Conservation (phyloP, 2,797 vertebrate species). For the Otolemur crassicaudatus region DNA sequence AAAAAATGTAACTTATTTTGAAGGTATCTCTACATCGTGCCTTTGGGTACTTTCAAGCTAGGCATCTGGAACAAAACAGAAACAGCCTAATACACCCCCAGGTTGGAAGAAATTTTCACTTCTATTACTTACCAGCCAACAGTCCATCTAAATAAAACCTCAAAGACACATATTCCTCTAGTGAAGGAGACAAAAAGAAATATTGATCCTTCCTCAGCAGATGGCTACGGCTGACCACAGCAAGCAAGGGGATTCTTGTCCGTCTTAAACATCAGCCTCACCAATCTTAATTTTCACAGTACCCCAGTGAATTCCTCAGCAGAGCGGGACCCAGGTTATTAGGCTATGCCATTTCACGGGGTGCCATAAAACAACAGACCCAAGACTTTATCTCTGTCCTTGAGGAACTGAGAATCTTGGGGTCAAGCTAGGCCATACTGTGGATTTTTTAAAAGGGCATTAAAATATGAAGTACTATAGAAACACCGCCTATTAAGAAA, state of each 20-base stretch:
- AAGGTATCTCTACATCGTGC: constrained; percentile 33
- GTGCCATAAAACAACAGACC: not conserved
- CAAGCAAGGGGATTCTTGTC: not conserved
- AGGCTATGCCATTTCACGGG: not conserved
- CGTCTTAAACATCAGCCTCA: constrained; percentile 14
- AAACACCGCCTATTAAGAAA: constrained; percentile 24
- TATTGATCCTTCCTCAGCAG: constrained; percentile 59
- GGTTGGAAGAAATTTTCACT: constrained; percentile 47
- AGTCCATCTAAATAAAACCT: constrained; percentile 64
- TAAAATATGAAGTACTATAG: constrained; percentile 3
- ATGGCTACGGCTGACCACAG: constrained; percentile 1
- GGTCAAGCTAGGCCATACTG: not conserved
- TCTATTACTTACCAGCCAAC: constrained; percentile 59
- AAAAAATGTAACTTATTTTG: constrained; percentile 58
- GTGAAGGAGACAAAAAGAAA: constrained; percentile 47
- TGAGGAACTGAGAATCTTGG: not conserved
- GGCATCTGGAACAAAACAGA: constrained; percentile 58
- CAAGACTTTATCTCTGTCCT: not conserved
- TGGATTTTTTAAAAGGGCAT: not conserved
- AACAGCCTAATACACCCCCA: constrained; percentile 51
- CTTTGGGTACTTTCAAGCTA: constrained; percentile 36
- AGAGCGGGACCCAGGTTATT: constrained; percentile 19
- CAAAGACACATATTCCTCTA: not conserved
- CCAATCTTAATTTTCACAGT: constrained; percentile 58
- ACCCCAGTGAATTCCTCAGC: constrained; percentile 31